phyloP scores from a whole-genome alignment of 2,888 invertebrate genomes.

The Trachelus stipa region DNA sequence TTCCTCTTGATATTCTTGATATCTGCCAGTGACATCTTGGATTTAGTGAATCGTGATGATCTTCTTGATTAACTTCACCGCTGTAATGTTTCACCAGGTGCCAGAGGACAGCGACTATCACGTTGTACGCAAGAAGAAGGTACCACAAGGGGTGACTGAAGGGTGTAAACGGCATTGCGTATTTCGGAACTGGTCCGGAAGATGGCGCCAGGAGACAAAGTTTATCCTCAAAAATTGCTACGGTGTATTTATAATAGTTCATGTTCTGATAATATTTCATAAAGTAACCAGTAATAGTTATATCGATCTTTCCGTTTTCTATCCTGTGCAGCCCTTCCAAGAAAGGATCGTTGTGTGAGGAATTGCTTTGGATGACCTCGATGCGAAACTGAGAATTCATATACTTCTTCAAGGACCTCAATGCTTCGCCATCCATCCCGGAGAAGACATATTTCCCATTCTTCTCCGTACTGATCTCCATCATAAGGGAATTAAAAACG shows the following conservation, averaged over 20 bases:
- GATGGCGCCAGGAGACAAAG: constrained; percentile 44
- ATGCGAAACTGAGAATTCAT: constrained; percentile 36
- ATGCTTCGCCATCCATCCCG: constrained; percentile 34
- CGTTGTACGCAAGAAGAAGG: constrained; percentile 34
- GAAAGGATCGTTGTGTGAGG: constrained; percentile 38
- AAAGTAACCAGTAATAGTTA: constrained; percentile 42
- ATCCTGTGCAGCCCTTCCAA: constrained; percentile 29
- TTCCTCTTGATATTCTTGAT: not conserved
- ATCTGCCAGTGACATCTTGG: not conserved
- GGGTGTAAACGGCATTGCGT: constrained; percentile 43
- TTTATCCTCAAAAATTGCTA: constrained; percentile 37
- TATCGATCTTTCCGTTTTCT: constrained; percentile 27
- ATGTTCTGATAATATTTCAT: constrained; percentile 29
- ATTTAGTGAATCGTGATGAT: not conserved
- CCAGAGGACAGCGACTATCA: constrained; percentile 40
- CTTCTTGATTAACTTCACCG: not conserved
- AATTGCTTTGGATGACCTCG: constrained; percentile 9
- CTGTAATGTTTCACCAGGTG: constrained; percentile 20
- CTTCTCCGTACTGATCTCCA: constrained; percentile 27
- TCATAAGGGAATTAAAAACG: constrained; percentile 23
- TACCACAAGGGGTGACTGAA: constrained; percentile 40
- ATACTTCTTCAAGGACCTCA: constrained; percentile 31
- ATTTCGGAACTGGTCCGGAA: constrained; percentile 37
- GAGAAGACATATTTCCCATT: constrained; percentile 7
- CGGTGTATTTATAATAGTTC: constrained; percentile 34